Evolutionary conservation across 2,888 invertebrate genomes (phyloP), one percentile per base, ranked within the genome.

Genomic region (Carcina quercana): DNA sequence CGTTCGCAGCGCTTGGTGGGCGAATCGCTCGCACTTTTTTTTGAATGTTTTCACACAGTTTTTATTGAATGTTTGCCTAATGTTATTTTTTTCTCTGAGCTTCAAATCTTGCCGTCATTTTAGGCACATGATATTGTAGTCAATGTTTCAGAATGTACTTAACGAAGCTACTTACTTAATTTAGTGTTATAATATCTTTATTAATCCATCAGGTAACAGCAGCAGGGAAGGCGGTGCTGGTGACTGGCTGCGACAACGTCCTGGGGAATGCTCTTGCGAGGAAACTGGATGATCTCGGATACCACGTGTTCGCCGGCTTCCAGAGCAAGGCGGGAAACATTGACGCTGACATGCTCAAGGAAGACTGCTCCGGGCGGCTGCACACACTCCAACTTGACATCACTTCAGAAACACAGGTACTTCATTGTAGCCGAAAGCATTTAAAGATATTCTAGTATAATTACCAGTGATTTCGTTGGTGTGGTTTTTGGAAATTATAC

Each of bases 301-400:
- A 94, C 66, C 92, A 93, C 25, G 92, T 95, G n/a, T 94, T 95
- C 61, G 95, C 95, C 31, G 94, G 93, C 39, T 94, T 94, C 67
- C 87, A 87, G 48, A 88, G 80, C 53, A 86, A 88, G 53, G 85
- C 86, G 1, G 89, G 89, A 5, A 89, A 88, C 38, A 87, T 90
- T 34, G 88, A 89, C 43, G 91, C 92, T 3, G 88, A 89, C 43
- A 90, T 91, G 72, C 79, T 94, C 26, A 93, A 92, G 61, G 91
- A 91, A 54, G 90, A 91, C 66, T 90, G 91, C 47, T 93, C 93
- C 1, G 93, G 91, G 17, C 86, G 91, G 56, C 70, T 88, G 52
- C 87, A 93, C 57, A 87, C 92, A 6, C 59, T 96, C 25, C 91
- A 93, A 59, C 71, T 96, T 28, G 95, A 96, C 62, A 88, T 94